phyloP scores from a whole-genome alignment of 1,140 invertebrate genomes.

The Spodoptera litura region DNA sequence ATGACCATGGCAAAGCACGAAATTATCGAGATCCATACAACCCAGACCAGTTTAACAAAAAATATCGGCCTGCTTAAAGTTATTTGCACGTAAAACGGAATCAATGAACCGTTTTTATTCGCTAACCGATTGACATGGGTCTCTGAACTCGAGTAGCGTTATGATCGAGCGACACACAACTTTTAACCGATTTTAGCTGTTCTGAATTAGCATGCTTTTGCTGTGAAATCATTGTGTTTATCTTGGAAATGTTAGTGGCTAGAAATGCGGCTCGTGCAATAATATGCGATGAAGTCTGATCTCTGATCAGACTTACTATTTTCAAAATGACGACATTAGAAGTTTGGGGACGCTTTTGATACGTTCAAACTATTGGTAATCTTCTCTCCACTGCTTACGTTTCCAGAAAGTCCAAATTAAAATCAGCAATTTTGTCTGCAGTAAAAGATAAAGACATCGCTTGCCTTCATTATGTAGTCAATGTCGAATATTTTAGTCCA shows the following conservation, averaged over 20 bases:
- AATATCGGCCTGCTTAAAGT: constrained; percentile 13
- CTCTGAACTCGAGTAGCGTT: constrained; percentile 39
- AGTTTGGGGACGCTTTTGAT: too few species aligned
- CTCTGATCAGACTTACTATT: too few species aligned
- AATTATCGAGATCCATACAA: not conserved
- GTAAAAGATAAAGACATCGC: not conserved
- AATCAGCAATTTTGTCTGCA: too few species aligned
- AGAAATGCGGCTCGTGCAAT: too few species aligned
- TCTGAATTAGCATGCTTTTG: not conserved
- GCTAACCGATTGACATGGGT: constrained; percentile 44
- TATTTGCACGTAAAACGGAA: constrained; percentile 40
- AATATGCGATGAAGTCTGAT: too few species aligned
- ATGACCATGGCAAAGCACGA: not conserved
- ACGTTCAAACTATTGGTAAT: too few species aligned
- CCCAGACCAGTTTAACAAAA: constrained; percentile 30
- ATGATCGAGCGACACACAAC: constrained; percentile 15
- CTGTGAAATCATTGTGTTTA: too few species aligned
- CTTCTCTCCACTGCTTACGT: not conserved
- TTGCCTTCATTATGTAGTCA: not conserved
- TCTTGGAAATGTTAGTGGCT: too few species aligned
- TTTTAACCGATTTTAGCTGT: constrained; percentile 16
- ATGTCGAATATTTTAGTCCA: constrained; percentile 8
- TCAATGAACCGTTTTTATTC: constrained; percentile 46
- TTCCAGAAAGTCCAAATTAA: too few species aligned
- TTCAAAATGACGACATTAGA: too few species aligned